Evolutionary conservation across 2,888 invertebrate genomes (phyloP).

Genomic region (Peribatodes rhomboidaria): DNA sequence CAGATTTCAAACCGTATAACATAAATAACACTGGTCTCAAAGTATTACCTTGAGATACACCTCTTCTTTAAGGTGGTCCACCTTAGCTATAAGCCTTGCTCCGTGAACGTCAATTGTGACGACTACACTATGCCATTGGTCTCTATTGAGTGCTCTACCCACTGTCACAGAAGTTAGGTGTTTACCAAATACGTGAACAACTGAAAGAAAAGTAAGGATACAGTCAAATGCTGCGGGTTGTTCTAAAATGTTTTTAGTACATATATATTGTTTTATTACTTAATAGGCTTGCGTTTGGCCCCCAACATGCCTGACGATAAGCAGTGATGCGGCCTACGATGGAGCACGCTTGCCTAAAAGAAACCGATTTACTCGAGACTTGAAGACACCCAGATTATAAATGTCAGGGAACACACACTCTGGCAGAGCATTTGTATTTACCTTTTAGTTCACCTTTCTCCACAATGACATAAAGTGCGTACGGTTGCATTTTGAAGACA

Average conservation of each 20-base stretch:
- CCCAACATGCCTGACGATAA: too few relatives aligned
- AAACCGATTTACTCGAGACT: too few relatives aligned
- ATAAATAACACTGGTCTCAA: constrained; percentile 24
- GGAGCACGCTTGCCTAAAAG: too few relatives aligned
- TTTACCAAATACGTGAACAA: constrained; percentile 96
- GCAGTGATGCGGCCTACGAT: too few relatives aligned
- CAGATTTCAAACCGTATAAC: constrained; percentile 28
- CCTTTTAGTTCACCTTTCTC: constrained; percentile 96
- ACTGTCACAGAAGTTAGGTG: constrained; percentile 94
- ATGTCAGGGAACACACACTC: too few relatives aligned
- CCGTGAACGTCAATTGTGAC: constrained; percentile 95
- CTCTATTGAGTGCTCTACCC: constrained; percentile 94
- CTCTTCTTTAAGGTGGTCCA: constrained; percentile 94
- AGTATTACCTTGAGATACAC: constrained; percentile 89
- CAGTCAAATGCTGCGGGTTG: constrained; percentile 7
- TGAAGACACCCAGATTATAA: too few relatives aligned
- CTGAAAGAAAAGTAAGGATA: constrained; percentile 67
- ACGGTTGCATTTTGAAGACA: constrained; percentile 93
- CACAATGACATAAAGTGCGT: constrained; percentile 96
- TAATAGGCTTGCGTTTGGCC: too few relatives aligned
- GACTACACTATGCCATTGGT: constrained; percentile 96
- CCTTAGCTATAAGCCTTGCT: constrained; percentile 93
- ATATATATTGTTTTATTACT: too few relatives aligned
- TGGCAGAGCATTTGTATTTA: constrained; percentile 47
- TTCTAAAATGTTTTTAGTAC: not conserved